phyloP scores from a whole-genome alignment of 1,140 invertebrate genomes.

The Drosophila insularis region DNA sequence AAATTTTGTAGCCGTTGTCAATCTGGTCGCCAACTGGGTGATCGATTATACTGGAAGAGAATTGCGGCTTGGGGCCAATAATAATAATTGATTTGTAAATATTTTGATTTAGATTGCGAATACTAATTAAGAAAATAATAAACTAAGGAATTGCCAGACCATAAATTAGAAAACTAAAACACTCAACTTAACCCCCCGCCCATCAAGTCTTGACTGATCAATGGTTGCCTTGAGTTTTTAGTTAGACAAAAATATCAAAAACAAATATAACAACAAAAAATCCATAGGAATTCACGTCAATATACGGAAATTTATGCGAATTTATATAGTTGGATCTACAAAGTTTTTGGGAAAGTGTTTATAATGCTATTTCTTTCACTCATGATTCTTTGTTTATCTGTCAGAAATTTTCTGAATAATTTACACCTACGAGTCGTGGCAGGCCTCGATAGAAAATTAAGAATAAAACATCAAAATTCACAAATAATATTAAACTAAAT shows the following conservation, averaged over 20 bases:
- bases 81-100: conserved; percentile 79
- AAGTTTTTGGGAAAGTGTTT: neutral
- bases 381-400: neutral
- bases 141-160: conserved; percentile 24
- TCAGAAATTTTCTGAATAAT: too few species aligned
- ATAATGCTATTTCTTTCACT: neutral
- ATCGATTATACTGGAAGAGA: conserved; percentile 75
- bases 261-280: neutral
- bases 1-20: conserved; percentile 10
- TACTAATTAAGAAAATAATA: conserved; percentile 50
- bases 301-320: neutral
- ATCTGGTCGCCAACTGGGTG: conserved; percentile 55
- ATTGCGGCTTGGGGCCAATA: conserved; percentile 53
- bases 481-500: neutral
- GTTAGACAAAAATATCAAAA: conserved; percentile 5
- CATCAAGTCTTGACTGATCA: too few species aligned
- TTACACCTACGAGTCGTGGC: neutral
- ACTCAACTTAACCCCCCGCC: too few species aligned
- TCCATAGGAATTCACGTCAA: neutral
- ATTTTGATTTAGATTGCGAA: conserved; percentile 68
- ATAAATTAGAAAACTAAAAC: conserved; percentile 52
- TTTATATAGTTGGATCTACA: neutral
- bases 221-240: conserved; percentile 19
- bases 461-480: neutral
- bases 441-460: neutral